Evolutionary conservation across 2,888 invertebrate genomes (phyloP), one percentile per base, ranked within the genome.

Genomic region (Asteroscopus sphinx): DNA sequence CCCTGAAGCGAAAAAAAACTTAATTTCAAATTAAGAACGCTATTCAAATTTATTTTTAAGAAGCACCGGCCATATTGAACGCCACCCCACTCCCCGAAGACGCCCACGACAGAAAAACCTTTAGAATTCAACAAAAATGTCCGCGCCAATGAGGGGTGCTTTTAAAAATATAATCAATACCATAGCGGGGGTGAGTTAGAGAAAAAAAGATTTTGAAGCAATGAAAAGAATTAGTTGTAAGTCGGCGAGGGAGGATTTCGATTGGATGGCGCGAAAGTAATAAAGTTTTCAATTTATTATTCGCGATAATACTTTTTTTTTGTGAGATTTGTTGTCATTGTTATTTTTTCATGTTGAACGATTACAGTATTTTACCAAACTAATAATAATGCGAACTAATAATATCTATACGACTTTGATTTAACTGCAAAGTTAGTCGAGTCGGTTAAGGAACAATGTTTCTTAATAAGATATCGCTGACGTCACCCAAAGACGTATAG

Each of bases 71-170:
- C 90, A 87, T 89, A 67, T 88, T 88, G 82, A 63, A 52, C 61
- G 57, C 79, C 75, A 61, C 81, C 82, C 82, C 82, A 65, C 78
- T 80, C 80, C 80, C 74, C 80, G 57, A 81, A 81, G 83, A 86
- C 92, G 90, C 91, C 92, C 87, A 89, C 89, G 78, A 81, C 82
- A 90, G 89, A 93, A 93, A 93, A 92, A 92, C 83, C 91, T 90
- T 90, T 89, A 86, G 89, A 90, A 91, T 86, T 87, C 79, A 86
- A 93, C 92, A 92, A 93, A 93, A 92, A 92, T 91, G 76, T 76
- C 78, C 74, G 79, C 71, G 71, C 92, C 92, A 92, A 91, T 89
- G 81, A 84, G 82, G 80, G 82, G 71, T 68, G 73, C 52, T 79
- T 73, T 69, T 76, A 91, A 92, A 80, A 91, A 90, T 85, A 79